phyloP scores from a whole-genome alignment of 1,140 invertebrate genomes.

The Drosophila setifemur region DNA sequence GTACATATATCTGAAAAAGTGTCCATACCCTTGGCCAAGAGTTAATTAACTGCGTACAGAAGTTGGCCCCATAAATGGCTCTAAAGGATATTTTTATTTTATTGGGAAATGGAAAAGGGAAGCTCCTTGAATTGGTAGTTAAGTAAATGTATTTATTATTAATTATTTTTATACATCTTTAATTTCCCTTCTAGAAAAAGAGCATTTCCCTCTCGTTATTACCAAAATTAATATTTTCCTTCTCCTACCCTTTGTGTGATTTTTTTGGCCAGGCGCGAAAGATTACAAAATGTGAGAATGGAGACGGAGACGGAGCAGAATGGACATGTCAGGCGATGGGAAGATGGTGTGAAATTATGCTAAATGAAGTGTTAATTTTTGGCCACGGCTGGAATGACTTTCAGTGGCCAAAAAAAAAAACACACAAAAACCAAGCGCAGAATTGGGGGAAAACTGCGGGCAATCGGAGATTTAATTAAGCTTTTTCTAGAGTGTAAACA shows the following conservation, averaged over 20 bases:
- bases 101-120: no score
- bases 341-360: slow-evolving; percentile 60
- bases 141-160: no score
- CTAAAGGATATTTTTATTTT: background rate
- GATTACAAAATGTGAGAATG: slow-evolving; percentile 33
- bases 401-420: background rate
- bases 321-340: slow-evolving; percentile 22
- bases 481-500: slow-evolving; percentile 40
- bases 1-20: slow-evolving; percentile 14
- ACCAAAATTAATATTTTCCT: background rate
- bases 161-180: no score
- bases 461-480: slow-evolving; percentile 21
- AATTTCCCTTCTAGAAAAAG: background rate
- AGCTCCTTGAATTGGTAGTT: no score
- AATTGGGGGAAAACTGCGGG: slow-evolving; percentile 4
- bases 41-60: slow-evolving; percentile 27
- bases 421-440: no score
- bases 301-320: background rate
- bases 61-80: background rate
- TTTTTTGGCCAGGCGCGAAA: slow-evolving; percentile 5
- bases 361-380: slow-evolving; percentile 73
- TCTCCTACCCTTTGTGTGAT: background rate
- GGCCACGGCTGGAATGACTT: slow-evolving; percentile 10
- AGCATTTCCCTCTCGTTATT: background rate
- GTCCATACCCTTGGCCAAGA: slow-evolving; percentile 14